Evolutionary conservation across 2,888 invertebrate species (phyloP).

Genomic region (Synergus itoensis): DNA sequence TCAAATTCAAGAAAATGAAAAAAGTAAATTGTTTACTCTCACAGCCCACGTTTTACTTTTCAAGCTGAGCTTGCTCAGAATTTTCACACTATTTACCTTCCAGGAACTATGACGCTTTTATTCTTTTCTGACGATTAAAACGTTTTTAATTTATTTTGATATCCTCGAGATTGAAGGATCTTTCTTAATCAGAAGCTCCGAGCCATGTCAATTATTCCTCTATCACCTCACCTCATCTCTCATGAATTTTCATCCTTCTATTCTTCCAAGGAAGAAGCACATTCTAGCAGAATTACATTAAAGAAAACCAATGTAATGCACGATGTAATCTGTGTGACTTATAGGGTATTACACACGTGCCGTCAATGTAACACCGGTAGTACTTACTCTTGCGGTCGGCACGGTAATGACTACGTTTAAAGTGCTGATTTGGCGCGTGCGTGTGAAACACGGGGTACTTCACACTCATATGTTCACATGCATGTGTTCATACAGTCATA

Average conservation of each 20-base stretch:
- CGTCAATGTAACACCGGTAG: slow-evolving; percentile 36
- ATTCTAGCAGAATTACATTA: slow-evolving; percentile 14
- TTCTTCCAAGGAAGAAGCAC: slow-evolving; percentile 17
- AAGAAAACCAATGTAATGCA: slow-evolving; percentile 28
- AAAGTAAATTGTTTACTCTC: not conserved
- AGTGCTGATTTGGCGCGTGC: slow-evolving; percentile 45
- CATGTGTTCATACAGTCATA: not conserved
- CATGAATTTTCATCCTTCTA: slow-evolving; percentile 34
- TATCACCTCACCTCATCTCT: slow-evolving; percentile 15
- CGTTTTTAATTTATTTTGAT: not conserved
- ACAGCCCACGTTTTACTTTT: not conserved
- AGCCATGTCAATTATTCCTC: slow-evolving; percentile 29
- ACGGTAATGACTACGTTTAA: slow-evolving; percentile 42
- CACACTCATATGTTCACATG: not conserved
- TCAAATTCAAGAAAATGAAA: slow-evolving; percentile 1
- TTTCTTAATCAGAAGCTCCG: not conserved
- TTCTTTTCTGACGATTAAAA: not conserved
- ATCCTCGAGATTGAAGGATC: not conserved
- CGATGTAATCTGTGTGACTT: slow-evolving; percentile 27
- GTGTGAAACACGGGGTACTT: slow-evolving; percentile 37
- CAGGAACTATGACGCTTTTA: not conserved
- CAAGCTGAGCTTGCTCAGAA: not conserved
- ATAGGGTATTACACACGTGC: slow-evolving; percentile 23
- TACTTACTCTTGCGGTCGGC: slow-evolving; percentile 39
- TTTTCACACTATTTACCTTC: not conserved